Base-by-base conservation (phyloP, 2,113 vertebrate species). In the Charadrius vociferus region DNA sequence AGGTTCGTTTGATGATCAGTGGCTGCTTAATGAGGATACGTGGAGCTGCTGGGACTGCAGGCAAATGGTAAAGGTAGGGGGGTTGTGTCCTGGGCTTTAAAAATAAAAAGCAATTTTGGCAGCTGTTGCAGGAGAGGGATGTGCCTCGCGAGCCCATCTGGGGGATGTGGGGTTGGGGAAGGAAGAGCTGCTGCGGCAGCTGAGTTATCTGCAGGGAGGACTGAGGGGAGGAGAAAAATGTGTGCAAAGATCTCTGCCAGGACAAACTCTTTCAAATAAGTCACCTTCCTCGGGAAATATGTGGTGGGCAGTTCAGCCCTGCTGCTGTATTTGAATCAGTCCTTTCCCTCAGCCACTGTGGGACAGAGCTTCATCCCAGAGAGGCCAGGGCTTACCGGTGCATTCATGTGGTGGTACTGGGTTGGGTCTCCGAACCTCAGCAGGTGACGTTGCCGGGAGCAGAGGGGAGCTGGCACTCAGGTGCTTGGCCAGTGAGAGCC, bases 41-140 rank as follows among this genome's bases (percentile, higher is more conserved):
- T 37, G 37, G 71, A 93, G 47, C 71, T 88, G 67, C 72, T 81
- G 80, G 53, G 47, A 26, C 67, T 75, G 61, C 79, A 70, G 65
- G 72, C 1, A 3, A 55, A 84, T 30, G 68, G 90, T 90, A 90
- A 95, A 96, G 85, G 86, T 73, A 90, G 39, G 45, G 56, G 19
- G 84, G 94, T 95, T 84, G 56, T 86, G 66, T 86, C 79, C 29
- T 1, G 1, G 20, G 32, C 19, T 93, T 94, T 88, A 87, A 96
- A 96, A 96, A 92, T 88, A 77, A 96, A 90, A 93, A 73, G 58
- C 50, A 49, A 94, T 95, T 95, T 90, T 2, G 0, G 53, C 49
- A 81, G 78, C 34, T 5, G 16, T 32, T 52, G 27, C 49, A 55
- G 73, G 72, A 82, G 61, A 52, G 50, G 41, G 62, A 75, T 29